Evolutionary conservation across 2,797 vertebrate species (phyloP).

Genomic region (Florisuga fusca): DNA sequence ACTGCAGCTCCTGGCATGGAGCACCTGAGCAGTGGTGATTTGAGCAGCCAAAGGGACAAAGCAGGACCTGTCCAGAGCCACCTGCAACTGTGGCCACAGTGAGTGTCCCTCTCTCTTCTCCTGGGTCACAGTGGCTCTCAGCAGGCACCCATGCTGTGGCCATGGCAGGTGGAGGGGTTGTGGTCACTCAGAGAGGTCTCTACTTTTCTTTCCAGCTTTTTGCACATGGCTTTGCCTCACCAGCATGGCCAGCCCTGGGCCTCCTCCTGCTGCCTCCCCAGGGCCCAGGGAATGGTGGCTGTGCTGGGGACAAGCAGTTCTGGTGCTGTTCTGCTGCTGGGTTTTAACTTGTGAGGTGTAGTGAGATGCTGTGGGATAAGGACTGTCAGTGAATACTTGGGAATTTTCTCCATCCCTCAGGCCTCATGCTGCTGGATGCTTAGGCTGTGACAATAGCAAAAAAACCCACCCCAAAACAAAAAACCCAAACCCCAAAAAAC

Average conservation of each 20-base stretch:
- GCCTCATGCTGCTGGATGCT: not conserved
- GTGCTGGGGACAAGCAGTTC: not conserved
- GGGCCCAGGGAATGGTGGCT: accelerated
- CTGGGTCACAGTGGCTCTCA: accelerated
- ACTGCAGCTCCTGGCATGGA: not conserved
- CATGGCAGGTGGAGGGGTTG: accelerated
- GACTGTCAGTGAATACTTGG: not conserved
- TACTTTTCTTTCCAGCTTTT: not conserved
- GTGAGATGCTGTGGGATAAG: not conserved
- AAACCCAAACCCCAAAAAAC: slow-evolving; percentile 69
- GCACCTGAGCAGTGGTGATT: not conserved
- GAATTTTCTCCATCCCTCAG: not conserved
- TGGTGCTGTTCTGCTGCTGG: not conserved
- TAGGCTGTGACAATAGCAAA: slow-evolving; percentile 51
- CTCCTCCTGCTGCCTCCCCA: no score
- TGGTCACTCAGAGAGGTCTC: not conserved
- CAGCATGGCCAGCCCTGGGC: accelerated
- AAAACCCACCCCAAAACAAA: not conserved
- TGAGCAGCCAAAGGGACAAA: not conserved
- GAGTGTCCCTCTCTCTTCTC: not conserved
- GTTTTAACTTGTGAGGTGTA: not conserved
- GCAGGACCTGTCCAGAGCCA: not conserved
- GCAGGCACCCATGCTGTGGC: accelerated
- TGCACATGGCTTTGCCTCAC: not conserved
- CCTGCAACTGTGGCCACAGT: accelerated